A percentile compares a stretch with the other conserved stretches of the same genome.
These are phyloP conservation scores for Polyommatus iphigenia DNA, from an alignment of 2,888 invertebrate genomes.

Conservation along the genomic window DNA sequence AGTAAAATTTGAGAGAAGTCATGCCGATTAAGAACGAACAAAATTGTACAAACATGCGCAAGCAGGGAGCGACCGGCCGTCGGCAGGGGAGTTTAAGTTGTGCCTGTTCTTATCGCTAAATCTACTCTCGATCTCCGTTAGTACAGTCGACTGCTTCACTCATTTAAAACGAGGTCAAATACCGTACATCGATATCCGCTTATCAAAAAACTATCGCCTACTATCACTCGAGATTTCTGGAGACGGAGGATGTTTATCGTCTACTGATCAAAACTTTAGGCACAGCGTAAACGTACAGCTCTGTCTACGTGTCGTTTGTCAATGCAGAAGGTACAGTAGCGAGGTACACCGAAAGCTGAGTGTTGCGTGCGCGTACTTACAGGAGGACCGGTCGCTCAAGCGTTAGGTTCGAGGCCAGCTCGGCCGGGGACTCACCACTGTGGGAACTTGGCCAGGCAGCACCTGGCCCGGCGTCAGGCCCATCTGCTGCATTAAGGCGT, in stretches of 20 bases:
- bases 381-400: conserved; percentile 75
- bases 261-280: conserved; percentile 42
- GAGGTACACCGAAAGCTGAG: conserved; percentile 74
- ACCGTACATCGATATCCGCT: background rate
- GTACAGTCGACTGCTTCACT: background rate
- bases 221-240: background rate
- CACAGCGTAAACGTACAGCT: conserved; percentile 67
- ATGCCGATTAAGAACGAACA: conserved; percentile 71
- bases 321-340: conserved; percentile 56
- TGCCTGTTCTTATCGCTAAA: conserved; percentile 52
- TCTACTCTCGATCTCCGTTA: background rate
- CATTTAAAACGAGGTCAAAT: conserved; percentile 1
- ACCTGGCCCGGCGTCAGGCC: conserved; percentile 95
- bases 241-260: background rate
- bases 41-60: conserved; percentile 71
- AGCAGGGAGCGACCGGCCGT: conserved; percentile 76
- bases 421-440: conserved; percentile 87
- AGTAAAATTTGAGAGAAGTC: conserved; percentile 68
- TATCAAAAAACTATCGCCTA: background rate
- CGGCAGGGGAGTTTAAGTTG: conserved; percentile 65
- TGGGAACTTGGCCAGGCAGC: conserved; percentile 94
- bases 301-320: conserved; percentile 59
- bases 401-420: conserved; percentile 46
- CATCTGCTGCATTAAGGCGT: conserved; percentile 98
- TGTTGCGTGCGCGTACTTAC: conserved; percentile 69